Conservation (phyloP, 2,113 vertebrate genomes). For the Candoia aspera region DNA sequence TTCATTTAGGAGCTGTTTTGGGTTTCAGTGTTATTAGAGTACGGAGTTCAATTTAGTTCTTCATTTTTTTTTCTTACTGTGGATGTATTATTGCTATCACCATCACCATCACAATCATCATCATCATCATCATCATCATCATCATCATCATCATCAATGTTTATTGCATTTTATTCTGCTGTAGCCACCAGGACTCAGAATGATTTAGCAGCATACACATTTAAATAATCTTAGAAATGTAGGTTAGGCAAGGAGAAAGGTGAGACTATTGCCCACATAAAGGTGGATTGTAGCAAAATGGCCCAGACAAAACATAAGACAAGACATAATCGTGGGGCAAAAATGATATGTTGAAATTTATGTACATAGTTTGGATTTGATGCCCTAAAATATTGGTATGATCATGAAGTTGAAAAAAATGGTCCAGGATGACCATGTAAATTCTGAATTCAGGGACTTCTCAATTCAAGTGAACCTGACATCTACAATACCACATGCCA, state of each 20-base stretch:
- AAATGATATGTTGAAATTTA: background rate
- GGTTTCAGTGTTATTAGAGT: background rate
- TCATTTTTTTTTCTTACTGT: no score
- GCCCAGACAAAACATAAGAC: background rate
- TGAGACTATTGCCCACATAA: no score
- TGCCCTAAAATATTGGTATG: background rate
- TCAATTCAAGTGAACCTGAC: background rate
- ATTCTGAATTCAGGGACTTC: background rate
- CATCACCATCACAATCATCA: no score
- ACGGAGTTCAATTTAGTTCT: no score
- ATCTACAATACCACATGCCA: background rate
- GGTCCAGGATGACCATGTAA: background rate
- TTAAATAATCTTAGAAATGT: no score
- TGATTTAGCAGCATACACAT: no score
- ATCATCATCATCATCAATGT: no score
- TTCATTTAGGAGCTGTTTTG: background rate
- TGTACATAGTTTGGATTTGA: background rate
- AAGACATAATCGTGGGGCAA: background rate
- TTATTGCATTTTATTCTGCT: no score
- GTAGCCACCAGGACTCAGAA: no score
- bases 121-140: no score
- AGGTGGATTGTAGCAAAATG: background rate
- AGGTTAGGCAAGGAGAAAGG: no score
- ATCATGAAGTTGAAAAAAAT: background rate
- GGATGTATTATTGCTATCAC: no score